Evolutionary conservation across 53 echinoderm and acorn worm genomes (phyloP), one percentile per base, ranked within the genome.

Genomic region (Mesocentrotus franciscanus): DNA sequence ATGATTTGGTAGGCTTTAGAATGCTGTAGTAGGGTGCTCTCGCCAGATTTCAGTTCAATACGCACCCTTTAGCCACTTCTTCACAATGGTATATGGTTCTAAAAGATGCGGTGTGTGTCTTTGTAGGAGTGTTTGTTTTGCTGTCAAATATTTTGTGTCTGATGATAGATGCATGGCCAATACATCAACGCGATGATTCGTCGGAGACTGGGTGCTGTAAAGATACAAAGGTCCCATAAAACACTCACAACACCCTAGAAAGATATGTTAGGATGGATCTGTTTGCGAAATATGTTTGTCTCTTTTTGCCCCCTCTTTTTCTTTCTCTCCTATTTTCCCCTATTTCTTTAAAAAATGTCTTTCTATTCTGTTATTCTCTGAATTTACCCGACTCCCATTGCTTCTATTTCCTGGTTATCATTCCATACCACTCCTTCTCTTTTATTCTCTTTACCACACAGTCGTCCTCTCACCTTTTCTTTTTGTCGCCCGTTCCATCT

Each of bases 181-280:
- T 87, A 58, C 87, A 87, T 87, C 87, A 87, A 87, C 87, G 58
- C 87, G 87, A 87, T 11, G 57, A 26, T 56, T 13, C 27, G 26
- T 57, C 59, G 59, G 10, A 57, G 87, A 27, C 55, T 26, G 34
- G n/a, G 27, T 8, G 22, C 57, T 34, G 15, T 27, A 58, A 57
- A 58, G 57, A 57, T 58, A 85, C 85, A 87, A 58, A 58, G 15
- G 57, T 87, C 59, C 58, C 58, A 87, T 87, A 58, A 57, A 27
- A 26, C 58, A 87, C 87, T 57, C 56, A 29, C 58, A 87, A 58
- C 58, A 75, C 75, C 10, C 17, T 30, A 12, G 75, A 75, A 15
- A 42, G 36, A 17, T 17, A 42, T 20, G 39, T 57, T 27, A 0
- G 59, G 87, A 87, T 87, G 27, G 58, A 87, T 87, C 58, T 87